Evolutionary conservation across 2,797 vertebrate genomes (phyloP), one percentile per base, ranked within the genome.

Genomic region (Dallia pectoralis): DNA sequence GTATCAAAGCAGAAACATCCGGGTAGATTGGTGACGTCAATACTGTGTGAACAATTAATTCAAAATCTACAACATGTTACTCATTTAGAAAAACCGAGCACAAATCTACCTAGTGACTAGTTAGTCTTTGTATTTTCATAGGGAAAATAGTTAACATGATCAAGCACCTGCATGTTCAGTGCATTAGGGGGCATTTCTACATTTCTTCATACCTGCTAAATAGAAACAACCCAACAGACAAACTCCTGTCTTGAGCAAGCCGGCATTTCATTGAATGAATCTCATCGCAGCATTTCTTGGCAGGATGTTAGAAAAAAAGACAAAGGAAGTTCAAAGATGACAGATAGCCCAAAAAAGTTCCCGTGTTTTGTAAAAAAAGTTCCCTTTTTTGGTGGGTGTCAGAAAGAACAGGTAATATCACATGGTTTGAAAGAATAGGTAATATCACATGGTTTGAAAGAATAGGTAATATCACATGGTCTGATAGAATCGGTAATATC

Each of bases 261-360:
- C 18, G 6, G 19, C 47, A 36, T 72, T 47, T 8, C n/a, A 25
- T 51, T 53, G 29, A 73, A 32, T 32, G 62, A 22, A 19, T 74
- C 68, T 44, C 40, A 44, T 44, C 40, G 12, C 36, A 56, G 53
- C 53, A 25, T 64, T 71, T 68, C 61, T 62, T 53, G 81, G 63
- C 84, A 88, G 87, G 85, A 88, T 80, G 84, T 79, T 71, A 71
- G 76, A 49, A 11, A 74, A 76, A 76, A 76, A 62, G 74, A 68
- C 69, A 68, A 73, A 77, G 53, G 65, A 72, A 72, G 70, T 75
- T 71, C 36, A 70, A 70, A 72, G 59, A 73, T 64, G 67, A 72
- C 66, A 66, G 48, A 82, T 77, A 72, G 68, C 49, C 29, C 36
- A 70, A 29, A 81, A 82, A 81, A 85, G 76, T 79, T 81, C 74